phyloP scores from a whole-genome alignment of 2,888 invertebrate genomes.

The Conistra vaccinii region DNA sequence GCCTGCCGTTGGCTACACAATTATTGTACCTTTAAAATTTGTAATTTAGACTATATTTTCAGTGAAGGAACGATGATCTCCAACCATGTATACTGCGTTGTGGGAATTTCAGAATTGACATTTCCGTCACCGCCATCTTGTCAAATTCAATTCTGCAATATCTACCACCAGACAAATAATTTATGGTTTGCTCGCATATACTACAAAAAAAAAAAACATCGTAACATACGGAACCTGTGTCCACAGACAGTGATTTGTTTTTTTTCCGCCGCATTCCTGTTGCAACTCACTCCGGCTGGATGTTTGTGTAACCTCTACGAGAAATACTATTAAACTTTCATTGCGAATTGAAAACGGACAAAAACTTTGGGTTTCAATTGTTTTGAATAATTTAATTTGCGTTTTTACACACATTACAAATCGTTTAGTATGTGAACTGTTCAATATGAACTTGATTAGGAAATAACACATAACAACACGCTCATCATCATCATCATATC shows the following conservation, averaged over 20 bases:
- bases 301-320: constrained; percentile 43
- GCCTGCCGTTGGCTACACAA: too few relatives aligned
- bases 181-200: not conserved
- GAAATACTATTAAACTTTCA: constrained; percentile 35
- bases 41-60: not conserved
- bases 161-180: not conserved
- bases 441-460: not conserved
- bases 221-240: constrained; percentile 30
- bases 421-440: too few relatives aligned
- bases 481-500: too few relatives aligned
- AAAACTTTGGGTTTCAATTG: constrained; percentile 1
- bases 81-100: not conserved
- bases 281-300: constrained; percentile 18
- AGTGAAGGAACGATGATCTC: not conserved
- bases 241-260: constrained; percentile 1
- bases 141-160: not conserved
- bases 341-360: constrained; percentile 3
- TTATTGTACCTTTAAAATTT: too few relatives aligned
- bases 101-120: not conserved
- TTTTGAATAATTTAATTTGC: not conserved
- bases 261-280: constrained; percentile 21
- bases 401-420: not conserved
- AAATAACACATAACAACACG: not conserved
- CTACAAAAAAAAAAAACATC: not conserved
- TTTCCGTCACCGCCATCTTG: not conserved